Base-by-base conservation (phyloP, 2,888 invertebrate species). In the Congeria kusceri region DNA sequence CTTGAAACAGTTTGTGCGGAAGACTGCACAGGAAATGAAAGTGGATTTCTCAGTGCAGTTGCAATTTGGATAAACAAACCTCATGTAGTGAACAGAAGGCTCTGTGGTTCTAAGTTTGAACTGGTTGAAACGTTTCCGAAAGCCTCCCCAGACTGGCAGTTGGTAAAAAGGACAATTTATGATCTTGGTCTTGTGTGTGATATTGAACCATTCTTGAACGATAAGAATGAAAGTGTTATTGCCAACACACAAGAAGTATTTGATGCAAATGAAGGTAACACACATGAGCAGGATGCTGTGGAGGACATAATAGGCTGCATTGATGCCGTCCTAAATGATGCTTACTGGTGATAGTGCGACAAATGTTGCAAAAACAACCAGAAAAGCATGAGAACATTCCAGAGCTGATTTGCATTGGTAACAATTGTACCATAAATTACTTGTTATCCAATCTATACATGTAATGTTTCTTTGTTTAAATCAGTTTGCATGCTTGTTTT, bases 31-130 rank as follows among this genome's bases (percentile, higher is more conserved):
- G 70, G 77, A 59, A 47, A 27, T 7, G 23, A 59, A 29, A 64
- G 63, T 25, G 80, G 85, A 5, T 90, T 90, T 70, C 59, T 78
- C n/a, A 82, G 85, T 47, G 85, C 91, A 13, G 29, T 89, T 1
- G 83, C 88, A 1, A 84, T 91, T 20, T 91, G 88, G 87, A 85
- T 91, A 44, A 90, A 91, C 71, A 91, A 91, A 77, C 91, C 91
- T 0, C 91, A 91, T 61, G 90, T 90, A 25, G 87, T 88, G 0
- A 91, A 91, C 76, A 76, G 89, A 13, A 75, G 89, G 25, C 67
- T 91, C 7, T 87, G 88, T 77, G 91, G 91, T 0, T 78, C 89
- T 1, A 85, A 18, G 11, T 13, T 18, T n/a, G n/a, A n/a, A n/a
- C n/a, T n/a, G n/a, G n/a, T n/a, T n/a, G 32, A 7, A 32, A 32